These are phyloP conservation scores for Tragulus kanchil DNA, from an alignment of 2,113 vertebrate species.

Conservation along the genomic window DNA sequence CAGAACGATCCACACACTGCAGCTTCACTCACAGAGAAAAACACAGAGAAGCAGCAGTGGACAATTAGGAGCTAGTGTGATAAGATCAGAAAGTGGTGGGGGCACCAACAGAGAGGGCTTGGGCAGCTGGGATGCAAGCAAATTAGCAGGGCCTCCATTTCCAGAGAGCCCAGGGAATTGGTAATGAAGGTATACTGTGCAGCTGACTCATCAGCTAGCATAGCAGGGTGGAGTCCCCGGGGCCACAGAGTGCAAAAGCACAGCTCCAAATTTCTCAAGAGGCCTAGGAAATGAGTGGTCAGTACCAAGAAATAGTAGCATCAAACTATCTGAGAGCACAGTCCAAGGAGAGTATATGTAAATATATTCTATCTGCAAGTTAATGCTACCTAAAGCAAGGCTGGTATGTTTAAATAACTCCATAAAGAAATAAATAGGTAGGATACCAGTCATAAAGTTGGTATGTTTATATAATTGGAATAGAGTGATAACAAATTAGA, in stretches of 20 bases:
- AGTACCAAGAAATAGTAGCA: not conserved
- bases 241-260: not conserved
- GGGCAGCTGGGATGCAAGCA: not conserved
- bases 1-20: not conserved
- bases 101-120: not conserved
- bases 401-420: not conserved
- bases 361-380: not conserved
- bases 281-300: not conserved
- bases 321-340: not conserved
- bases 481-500: not conserved
- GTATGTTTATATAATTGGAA: too few relatives aligned
- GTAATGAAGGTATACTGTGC: not conserved
- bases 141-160: not conserved
- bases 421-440: not conserved
- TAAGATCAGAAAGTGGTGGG: not conserved
- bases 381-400: not conserved
- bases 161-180: not conserved
- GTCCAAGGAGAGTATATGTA: not conserved
- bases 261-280: not conserved
- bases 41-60: not conserved
- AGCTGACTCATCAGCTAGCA: not conserved
- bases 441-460: not conserved
- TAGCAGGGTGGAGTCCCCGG: not conserved
- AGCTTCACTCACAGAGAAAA: not conserved
- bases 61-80: not conserved